A percentile compares a stretch with the other conserved stretches of the same genome.
These are phyloP conservation scores for Bambusicola thoracicus DNA, from an alignment of 2,113 vertebrate genomes.

Conservation along the genomic window DNA sequence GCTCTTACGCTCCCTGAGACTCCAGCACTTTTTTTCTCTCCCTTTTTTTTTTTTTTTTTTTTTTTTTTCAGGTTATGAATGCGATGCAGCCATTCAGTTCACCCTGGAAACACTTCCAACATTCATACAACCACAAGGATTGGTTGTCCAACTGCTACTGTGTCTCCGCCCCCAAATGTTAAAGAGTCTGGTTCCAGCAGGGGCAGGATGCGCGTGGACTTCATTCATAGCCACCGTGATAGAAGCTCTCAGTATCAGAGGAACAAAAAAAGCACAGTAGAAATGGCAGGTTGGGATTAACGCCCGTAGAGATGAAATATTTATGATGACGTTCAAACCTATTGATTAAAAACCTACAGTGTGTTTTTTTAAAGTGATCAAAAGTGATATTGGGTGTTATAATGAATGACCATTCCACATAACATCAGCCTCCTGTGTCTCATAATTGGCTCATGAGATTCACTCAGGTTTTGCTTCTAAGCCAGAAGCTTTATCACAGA, in stretches of 20 bases:
- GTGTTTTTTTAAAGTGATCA: not conserved
- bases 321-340: not conserved
- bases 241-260: not conserved
- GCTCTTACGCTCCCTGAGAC: not conserved
- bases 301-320: not conserved
- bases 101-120: conserved; percentile 8
- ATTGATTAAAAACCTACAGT: not conserved
- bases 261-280: not conserved
- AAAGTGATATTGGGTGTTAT: not conserved
- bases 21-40: not conserved
- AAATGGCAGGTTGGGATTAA: not conserved
- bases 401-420: not conserved
- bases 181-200: not conserved
- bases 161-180: not conserved
- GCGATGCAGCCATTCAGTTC: not conserved
- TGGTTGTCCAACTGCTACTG: not conserved
- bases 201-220: accelerated
- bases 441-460: not conserved
- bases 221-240: not conserved
- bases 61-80: conserved; percentile 12
- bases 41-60: not conserved
- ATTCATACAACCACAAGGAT: not conserved
- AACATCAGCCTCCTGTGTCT: not conserved
- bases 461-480: not conserved
- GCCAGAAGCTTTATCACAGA: not conserved